Evolutionary conservation across 2,113 vertebrate genomes (phyloP), one percentile per base, ranked within the genome.

Genomic region (Alexandromys fortis): DNA sequence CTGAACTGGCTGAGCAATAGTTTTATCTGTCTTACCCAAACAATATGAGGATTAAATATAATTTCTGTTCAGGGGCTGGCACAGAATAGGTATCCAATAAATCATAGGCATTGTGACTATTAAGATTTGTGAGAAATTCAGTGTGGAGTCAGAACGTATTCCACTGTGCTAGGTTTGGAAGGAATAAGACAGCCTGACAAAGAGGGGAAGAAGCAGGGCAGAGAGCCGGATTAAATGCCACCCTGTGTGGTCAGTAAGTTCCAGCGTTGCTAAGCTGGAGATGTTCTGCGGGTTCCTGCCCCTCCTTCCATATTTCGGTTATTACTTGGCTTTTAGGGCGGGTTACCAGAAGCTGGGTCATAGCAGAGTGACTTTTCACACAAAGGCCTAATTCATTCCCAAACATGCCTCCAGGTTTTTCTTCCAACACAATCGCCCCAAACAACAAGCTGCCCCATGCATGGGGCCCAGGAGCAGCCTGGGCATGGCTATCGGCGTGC

Each of bases 361-460:
- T 3, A 5, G 61, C 33, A 2, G 16, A 47, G 70, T 81, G 58
- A 58, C 75, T 94, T 88, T 96, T 35, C 52, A 90, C 70, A 49
- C 73, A 95, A 98, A 92, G 49, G 67, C 58, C 89, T 17, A 61
- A 8, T 93, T 97, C 33, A 92, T 96, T 89, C 77, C 68, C 3
- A 30, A 49, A 91, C 61, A 9, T 30, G 58, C 81, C 89, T 42
- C 58, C 6, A 83, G 82, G 68, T 92, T 90, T 65, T 96, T 42
- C 68, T 97, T 73, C 92, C 49, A 78, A 35, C 26, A 35, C 35
- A 92, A 76, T 68, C 7, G 4, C 38, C 86, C 67, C 90, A 91
- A 35, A 33, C 63, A 65, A 42, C 35, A 78, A 83, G 79, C 70
- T 76, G 79, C 22, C 67, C 33, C 19, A 2, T 49, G 67, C 35